Percentiles rank a stretch among this genome's conserved stretches.
phyloP scores from a whole-genome alignment of 2,888 invertebrate species.

The Caenorhabditis sp. region DNA sequence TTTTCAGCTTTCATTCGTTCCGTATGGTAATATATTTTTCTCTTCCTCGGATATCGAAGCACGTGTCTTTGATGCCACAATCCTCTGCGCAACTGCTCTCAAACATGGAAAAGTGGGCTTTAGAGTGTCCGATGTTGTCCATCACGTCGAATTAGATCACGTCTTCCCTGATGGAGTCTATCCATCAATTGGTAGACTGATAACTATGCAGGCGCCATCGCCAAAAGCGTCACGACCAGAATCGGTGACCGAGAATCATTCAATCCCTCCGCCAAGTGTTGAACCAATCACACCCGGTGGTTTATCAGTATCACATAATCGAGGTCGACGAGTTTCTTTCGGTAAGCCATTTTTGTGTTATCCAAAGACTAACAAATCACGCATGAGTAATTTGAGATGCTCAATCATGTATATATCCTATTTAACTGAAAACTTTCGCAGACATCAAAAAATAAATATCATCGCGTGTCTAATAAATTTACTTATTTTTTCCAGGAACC shows the following conservation, averaged over 20 bases:
- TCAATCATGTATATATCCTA: no score
- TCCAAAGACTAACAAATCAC: no score
- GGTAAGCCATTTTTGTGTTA: slow-evolving; percentile 23
- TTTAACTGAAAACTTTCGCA: no score
- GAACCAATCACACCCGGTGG: slow-evolving; percentile 32
- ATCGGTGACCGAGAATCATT: slow-evolving; percentile 24
- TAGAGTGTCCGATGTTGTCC: slow-evolving; percentile 29
- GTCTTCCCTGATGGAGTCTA: slow-evolving; percentile 46
- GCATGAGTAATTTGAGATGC: no score
- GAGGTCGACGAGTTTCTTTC: slow-evolving; percentile 48
- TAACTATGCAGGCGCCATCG: slow-evolving; percentile 42
- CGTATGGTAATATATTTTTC: slow-evolving; percentile 44
- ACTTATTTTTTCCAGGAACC: slow-evolving; percentile 41
- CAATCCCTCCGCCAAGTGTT: slow-evolving; percentile 19
- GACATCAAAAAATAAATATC: not conserved
- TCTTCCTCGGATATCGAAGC: slow-evolving; percentile 31
- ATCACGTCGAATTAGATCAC: slow-evolving; percentile 38
- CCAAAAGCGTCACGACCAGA: slow-evolving; percentile 40
- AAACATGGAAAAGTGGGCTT: slow-evolving; percentile 39
- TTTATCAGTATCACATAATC: slow-evolving; percentile 39
- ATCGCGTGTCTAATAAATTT: not conserved
- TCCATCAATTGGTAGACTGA: slow-evolving; percentile 33
- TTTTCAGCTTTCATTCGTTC: slow-evolving; percentile 44
- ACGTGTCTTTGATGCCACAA: slow-evolving; percentile 48
- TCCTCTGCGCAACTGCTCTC: slow-evolving; percentile 42